Evolutionary conservation across 2,888 invertebrate genomes (phyloP).

Genomic region (Brachyptera putata): DNA sequence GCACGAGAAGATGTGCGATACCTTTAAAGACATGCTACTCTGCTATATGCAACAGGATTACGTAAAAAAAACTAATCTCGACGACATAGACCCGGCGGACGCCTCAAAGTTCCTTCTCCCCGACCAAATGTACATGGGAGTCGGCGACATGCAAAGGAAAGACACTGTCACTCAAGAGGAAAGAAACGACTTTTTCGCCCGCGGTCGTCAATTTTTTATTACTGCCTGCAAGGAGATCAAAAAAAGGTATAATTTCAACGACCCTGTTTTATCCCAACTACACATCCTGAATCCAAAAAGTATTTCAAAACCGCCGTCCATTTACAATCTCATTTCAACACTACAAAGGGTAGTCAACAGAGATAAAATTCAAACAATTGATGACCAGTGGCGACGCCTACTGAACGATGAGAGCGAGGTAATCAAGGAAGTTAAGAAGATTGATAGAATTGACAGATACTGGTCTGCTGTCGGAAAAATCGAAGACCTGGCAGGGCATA

Average conservation of each 20-base stretch:
- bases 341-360: not conserved
- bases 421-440: not conserved
- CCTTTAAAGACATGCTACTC: slow-evolving; percentile 26
- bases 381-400: slow-evolving; percentile 9
- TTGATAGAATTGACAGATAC: too few species aligned
- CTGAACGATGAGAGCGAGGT: not conserved
- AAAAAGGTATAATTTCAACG: slow-evolving; percentile 9
- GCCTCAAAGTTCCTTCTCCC: slow-evolving; percentile 22
- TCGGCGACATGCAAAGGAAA: slow-evolving; percentile 3
- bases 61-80: slow-evolving; percentile 22
- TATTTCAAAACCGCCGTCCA: not conserved
- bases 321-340: not conserved
- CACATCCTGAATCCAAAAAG: not conserved
- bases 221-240: slow-evolving; percentile 6
- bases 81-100: slow-evolving; percentile 28
- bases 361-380: not conserved
- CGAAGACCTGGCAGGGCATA: too few species aligned
- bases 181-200: not conserved
- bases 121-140: slow-evolving; percentile 31
- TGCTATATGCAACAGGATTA: slow-evolving; percentile 26
- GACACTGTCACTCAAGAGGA: not conserved
- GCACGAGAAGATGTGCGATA: slow-evolving; percentile 25
- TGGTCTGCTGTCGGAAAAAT: too few species aligned
- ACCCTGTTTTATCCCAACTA: not conserved
- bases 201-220: not conserved